Percentiles rank a stretch among this genome's conserved stretches.
Evolutionary conservation across 2,888 invertebrate species (phyloP).

Genomic region (Dromius quadrimaculatus): DNA sequence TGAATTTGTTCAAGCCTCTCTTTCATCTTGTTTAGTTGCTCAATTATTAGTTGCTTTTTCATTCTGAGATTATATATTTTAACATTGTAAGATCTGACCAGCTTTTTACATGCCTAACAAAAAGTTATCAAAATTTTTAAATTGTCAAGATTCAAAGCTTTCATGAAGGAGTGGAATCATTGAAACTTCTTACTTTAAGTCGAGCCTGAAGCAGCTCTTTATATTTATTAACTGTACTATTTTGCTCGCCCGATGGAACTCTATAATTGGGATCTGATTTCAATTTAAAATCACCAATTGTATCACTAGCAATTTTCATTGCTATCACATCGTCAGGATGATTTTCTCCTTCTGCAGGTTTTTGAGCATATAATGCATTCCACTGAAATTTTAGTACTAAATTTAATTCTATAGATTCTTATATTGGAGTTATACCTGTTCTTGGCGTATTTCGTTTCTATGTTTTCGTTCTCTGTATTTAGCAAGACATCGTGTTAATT

Average conservation of each 20-base stretch:
- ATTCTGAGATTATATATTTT: conserved; percentile 65
- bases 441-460: conserved; percentile 66
- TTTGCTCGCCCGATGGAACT: conserved; percentile 69
- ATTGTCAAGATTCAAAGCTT: too few relatives aligned
- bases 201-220: conserved; percentile 73
- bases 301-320: conserved; percentile 76
- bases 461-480: conserved; percentile 69
- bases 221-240: conserved; percentile 72
- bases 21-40: conserved; percentile 61
- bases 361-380: conserved; percentile 73
- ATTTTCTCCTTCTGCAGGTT: conserved; percentile 74
- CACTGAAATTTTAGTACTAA: conserved; percentile 70
- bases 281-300: conserved; percentile 84
- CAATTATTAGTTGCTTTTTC: conserved; percentile 65
- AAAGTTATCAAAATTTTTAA: too few relatives aligned
- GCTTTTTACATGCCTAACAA: conserved; percentile 32
- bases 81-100: conserved; percentile 68
- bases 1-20: conserved; percentile 70
- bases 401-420: background rate
- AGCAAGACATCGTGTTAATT: conserved; percentile 69
- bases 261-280: conserved; percentile 78
- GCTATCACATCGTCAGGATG: conserved; percentile 79
- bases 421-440: conserved; percentile 62
- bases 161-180: too few relatives aligned
- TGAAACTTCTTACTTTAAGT: conserved; percentile 71